These are phyloP conservation scores for Melangyna quadrimaculata DNA, from an alignment of 2,888 invertebrate species.

Conservation along the genomic window DNA sequence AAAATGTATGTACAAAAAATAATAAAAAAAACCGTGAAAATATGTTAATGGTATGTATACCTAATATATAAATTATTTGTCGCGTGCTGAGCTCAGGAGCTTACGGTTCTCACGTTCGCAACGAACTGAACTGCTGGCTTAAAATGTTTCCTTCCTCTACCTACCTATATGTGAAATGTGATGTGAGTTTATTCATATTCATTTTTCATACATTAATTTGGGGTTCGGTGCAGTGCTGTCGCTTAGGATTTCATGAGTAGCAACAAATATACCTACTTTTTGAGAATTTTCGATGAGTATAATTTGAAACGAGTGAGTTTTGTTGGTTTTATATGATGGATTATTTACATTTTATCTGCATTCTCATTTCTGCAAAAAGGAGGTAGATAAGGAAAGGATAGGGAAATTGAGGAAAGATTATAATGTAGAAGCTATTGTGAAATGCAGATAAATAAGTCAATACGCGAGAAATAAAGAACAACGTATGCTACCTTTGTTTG, in stretches of 20 bases:
- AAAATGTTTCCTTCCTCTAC: slow-evolving; percentile 73
- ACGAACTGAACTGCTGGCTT: slow-evolving; percentile 76
- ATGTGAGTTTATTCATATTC: slow-evolving; percentile 29
- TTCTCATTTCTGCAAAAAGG: neutral
- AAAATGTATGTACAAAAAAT: slow-evolving; percentile 2
- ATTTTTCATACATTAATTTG: slow-evolving; percentile 11
- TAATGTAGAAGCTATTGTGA: too few species aligned
- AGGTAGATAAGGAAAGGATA: neutral
- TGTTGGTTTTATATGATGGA: neutral
- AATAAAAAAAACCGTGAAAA: slow-evolving; percentile 65
- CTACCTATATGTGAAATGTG: slow-evolving; percentile 62
- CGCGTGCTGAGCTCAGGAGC: slow-evolving; percentile 75
- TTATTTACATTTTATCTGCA: neutral
- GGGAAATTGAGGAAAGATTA: too few species aligned
- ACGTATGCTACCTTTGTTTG: too few species aligned
- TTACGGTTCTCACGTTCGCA: slow-evolving; percentile 80
- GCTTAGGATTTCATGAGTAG: neutral
- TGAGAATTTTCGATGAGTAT: neutral
- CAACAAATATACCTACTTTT: neutral
- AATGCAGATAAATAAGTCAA: too few species aligned
- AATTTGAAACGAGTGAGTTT: neutral
- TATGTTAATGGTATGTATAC: slow-evolving; percentile 33
- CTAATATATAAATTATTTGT: slow-evolving; percentile 12
- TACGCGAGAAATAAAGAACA: too few species aligned
- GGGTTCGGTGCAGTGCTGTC: slow-evolving; percentile 19